Base-by-base conservation (phyloP, 1,140 invertebrate genomes). In the Zaprionus ornatus region DNA sequence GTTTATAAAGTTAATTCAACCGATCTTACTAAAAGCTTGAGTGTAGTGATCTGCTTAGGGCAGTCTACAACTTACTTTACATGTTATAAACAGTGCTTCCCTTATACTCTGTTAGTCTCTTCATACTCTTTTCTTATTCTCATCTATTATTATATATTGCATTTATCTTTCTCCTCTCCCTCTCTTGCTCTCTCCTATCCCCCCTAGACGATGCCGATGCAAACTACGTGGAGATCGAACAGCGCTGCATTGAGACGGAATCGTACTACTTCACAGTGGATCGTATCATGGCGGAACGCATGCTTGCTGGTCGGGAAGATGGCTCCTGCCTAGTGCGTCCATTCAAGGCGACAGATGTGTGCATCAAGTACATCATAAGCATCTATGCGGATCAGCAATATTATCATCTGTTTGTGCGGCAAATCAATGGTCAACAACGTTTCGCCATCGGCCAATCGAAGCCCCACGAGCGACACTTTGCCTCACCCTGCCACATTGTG, bases 261-360 rank as follows among this genome's bases (percentile, higher is more conserved):
- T 45, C 74, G 3, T 92, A 90, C 45, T 92, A 92, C 73, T 91
- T 92, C n/a, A 91, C 90, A 0, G 83, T 92, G 13, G 88, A 92
- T 65, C 82, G 91, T 0, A 37, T 27, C 23, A 82, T 73, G 12
- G 88, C 91, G 6, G 91, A 92, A 55, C 75, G 70, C 1, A 90
- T 91, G 76, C 61, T 92, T 0, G 57, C 48, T 1, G 73, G 70
- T 7, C 57, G 91, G 2, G 91, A 92, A 37, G 78, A 91, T 64
- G 91, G 91, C 29, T 76, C 91, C 37, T 92, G 91, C 21, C 37
- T 92, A 42, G 91, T 92, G n/a, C 90, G 91, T 7, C 91, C 91
- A 6, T 92, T 91, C 59, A 92, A 91, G 75, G 86, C 91, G 45
- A 66, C 74, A 40, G 91, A 92, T 63, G 57, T 80, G 19, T 82